Base-by-base conservation (phyloP, 1,140 invertebrate genomes). In the Mactra quadrangularis region DNA sequence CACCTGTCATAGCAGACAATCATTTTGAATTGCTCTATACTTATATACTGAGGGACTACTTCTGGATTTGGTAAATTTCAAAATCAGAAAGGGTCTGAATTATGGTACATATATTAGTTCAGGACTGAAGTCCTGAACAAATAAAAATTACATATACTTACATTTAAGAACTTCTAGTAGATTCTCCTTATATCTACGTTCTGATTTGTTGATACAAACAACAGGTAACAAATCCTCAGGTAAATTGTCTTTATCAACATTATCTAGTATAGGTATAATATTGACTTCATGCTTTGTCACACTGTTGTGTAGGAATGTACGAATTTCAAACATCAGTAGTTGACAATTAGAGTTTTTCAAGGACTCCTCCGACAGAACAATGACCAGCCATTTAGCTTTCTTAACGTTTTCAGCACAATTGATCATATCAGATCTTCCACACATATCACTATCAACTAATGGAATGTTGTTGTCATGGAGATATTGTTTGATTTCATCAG, bases 251-350 rank as follows among this genome's bases (percentile, higher is more conserved):
- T 57, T 50, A 41, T 38, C n/a, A 3, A 75, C 22, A 1, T 27
- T 53, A 45, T 59, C 71, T 9, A 75, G 25, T 7, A 75, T 45
- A 1, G 71, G 71, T 29, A 75, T 59, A 6, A 75, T 31, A 22
- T 53, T 22, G 0, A 60, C 53, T 47, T 75, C 53, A 57, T 75
- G 53, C 22, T 57, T 17, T 7, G 22, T 17, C 7, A 75, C 55
- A 59, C 71, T 59, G 22, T 60, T 27, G 25, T 75, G 71, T 15
- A 75, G 17, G 3, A 47, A 31, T 25, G 55, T 45, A 4, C 55
- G 17, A 17, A 2, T 55, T 17, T 60, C n/a, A 15, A 45, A 45
- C 27, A 19, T 45, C 6, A 75, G 19, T 25, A 75, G 11, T 27
- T 31, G 53, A 1, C 9, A 75, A 38, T 75, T 17, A 9, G 57